Percentiles rank a stretch among this genome's conserved stretches.
These are phyloP conservation scores for Drosophila pandora DNA, from an alignment of 1,140 invertebrate species.

Conservation along the genomic window DNA sequence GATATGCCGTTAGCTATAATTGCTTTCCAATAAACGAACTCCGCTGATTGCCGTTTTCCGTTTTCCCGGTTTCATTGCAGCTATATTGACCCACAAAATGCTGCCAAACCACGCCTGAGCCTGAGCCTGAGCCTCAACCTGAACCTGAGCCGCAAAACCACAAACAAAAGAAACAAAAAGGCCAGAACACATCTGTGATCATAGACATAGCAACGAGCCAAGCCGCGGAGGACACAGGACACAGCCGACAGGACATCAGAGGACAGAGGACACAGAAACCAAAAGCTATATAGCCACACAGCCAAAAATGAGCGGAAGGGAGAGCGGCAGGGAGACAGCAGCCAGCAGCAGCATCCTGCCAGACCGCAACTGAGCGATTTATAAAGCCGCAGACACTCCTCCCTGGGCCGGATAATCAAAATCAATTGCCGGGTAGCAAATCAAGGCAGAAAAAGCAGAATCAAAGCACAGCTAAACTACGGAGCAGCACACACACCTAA, in stretches of 20 bases:
- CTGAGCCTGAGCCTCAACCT: constrained; percentile 62
- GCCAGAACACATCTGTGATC: constrained; percentile 73
- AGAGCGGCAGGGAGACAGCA: constrained; percentile 20
- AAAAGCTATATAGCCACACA: constrained; percentile 20
- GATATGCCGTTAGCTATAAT: constrained; percentile 30
- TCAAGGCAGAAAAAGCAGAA: constrained; percentile 13
- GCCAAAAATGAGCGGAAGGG: constrained; percentile 39
- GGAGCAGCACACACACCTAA: constrained; percentile 16
- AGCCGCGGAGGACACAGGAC: constrained; percentile 13
- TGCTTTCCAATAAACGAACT: constrained; percentile 14
- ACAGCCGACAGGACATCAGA: constrained; percentile 2
- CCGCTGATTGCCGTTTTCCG: constrained; percentile 15
- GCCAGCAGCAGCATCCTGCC: constrained; percentile 43
- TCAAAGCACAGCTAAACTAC: background rate
- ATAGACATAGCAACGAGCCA: constrained; percentile 64
- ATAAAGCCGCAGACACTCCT: constrained; percentile 51
- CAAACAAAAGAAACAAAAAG: constrained; percentile 18
- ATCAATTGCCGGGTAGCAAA: constrained; percentile 54
- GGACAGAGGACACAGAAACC: constrained; percentile 16
- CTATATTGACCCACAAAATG: constrained; percentile 66
- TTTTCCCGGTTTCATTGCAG: constrained; percentile 36
- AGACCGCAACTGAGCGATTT: constrained; percentile 59
- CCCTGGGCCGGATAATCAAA: constrained; percentile 41
- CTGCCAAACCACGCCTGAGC: constrained; percentile 74
- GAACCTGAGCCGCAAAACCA: constrained; percentile 39